These are phyloP conservation scores for Aphodius sticticus DNA, from an alignment of 2,888 invertebrate species.

Conservation along the genomic window DNA sequence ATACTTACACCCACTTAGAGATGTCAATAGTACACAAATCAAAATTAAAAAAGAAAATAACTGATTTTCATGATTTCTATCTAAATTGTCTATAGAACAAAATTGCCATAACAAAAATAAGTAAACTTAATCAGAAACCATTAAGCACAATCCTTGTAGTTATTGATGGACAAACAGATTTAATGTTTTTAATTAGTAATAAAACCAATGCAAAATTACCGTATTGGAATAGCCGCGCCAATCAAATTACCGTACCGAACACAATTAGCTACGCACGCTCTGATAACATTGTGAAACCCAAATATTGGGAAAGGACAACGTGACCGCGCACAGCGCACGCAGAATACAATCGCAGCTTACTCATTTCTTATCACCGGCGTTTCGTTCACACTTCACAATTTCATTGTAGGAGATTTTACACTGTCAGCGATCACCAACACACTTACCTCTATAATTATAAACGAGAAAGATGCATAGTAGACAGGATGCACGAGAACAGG, in stretches of 20 bases:
- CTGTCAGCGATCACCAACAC: background rate
- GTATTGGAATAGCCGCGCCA: background rate
- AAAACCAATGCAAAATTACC: background rate
- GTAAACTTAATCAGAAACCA: background rate
- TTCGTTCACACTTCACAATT: background rate
- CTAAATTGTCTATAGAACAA: background rate
- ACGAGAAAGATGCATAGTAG: background rate
- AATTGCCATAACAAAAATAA: background rate
- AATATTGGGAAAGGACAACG: background rate
- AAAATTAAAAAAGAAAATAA: background rate
- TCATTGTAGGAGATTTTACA: background rate
- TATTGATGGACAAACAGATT: background rate
- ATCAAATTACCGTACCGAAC: background rate
- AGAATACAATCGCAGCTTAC: background rate
- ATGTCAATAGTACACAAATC: background rate
- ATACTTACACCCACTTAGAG: too few relatives aligned
- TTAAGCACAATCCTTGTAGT: background rate
- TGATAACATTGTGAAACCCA: constrained; percentile 4
- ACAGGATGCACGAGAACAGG: background rate
- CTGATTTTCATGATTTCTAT: background rate
- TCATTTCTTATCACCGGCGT: constrained; percentile 4
- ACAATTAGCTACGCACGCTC: constrained; percentile 4
- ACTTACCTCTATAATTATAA: constrained; percentile 4
- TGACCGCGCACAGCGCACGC: background rate
- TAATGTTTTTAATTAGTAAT: background rate